A percentile compares a stretch with the other conserved stretches of the same genome.
Conservation (phyloP, 2,888 invertebrate genomes). For the Drosophila eohydei region DNA sequence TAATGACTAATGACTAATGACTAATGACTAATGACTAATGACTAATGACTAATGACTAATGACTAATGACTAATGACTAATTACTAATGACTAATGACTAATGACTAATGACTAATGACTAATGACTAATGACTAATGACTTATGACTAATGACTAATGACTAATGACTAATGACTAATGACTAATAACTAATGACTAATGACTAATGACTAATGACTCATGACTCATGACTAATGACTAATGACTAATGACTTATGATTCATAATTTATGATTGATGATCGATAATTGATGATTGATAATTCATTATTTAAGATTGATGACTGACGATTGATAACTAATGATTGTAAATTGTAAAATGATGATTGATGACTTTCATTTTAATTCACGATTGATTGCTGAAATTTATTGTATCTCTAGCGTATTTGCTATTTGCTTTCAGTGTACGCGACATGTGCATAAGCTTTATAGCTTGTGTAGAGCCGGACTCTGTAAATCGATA, state of each 20-base stretch:
- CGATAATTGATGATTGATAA: background rate
- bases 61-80: background rate
- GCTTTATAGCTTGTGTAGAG: constrained; percentile 13
- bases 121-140: background rate
- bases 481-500: constrained; percentile 44
- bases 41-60: background rate
- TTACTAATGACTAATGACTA: background rate
- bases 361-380: too few species aligned
- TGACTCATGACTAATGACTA: background rate
- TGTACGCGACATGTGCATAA: constrained; percentile 25
- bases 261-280: background rate
- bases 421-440: background rate
- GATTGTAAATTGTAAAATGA: background rate
- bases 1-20: background rate
- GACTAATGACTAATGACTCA: background rate
- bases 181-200: background rate
- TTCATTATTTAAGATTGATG: background rate
- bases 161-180: background rate
- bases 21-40: background rate
- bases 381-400: too few species aligned
- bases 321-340: background rate
- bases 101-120: background rate
- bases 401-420: too few species aligned
- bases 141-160: background rate
- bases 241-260: background rate